phyloP scores from a whole-genome alignment of 2,113 vertebrate species.

The Lucifuga dentata region DNA sequence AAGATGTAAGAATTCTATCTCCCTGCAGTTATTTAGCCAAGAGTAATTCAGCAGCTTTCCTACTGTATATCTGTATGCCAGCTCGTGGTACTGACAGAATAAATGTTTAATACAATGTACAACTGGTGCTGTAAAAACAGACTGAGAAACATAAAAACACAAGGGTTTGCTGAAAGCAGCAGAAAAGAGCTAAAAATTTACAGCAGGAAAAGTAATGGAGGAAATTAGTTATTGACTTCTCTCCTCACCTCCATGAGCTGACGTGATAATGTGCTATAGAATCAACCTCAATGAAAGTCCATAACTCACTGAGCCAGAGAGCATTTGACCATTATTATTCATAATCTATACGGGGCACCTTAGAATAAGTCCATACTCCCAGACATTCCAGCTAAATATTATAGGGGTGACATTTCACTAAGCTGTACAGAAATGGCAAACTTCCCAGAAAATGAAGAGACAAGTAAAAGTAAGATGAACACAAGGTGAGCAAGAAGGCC shows the following conservation, averaged over 20 bases:
- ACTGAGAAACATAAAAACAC: constrained; percentile 3
- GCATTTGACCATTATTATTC: no score
- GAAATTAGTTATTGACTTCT: constrained; percentile 59
- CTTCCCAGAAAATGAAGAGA: no score
- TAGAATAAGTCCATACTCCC: not conserved
- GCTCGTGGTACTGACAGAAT: not conserved
- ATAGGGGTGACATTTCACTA: no score
- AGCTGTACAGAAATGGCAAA: no score
- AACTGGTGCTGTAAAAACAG: not conserved
- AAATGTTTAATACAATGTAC: not conserved
- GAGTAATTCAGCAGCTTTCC: not conserved
- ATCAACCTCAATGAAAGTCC: constrained; percentile 27
- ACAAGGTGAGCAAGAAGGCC: no score
- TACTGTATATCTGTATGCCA: not conserved
- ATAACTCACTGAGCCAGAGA: constrained; percentile 24
- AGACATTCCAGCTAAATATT: no score
- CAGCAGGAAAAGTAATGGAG: constrained; percentile 24
- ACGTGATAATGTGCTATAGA: constrained; percentile 42
- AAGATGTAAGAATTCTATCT: no score
- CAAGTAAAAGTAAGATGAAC: no score
- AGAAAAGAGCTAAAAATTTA: constrained; percentile 10
- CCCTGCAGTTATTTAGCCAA: not conserved
- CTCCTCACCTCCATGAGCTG: constrained; percentile 22
- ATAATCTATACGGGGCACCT: no score
- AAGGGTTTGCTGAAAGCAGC: constrained; percentile 17